phyloP scores from a whole-genome alignment of 53 echinoderm and acorn worm species.

The Pentamera pediparva region DNA sequence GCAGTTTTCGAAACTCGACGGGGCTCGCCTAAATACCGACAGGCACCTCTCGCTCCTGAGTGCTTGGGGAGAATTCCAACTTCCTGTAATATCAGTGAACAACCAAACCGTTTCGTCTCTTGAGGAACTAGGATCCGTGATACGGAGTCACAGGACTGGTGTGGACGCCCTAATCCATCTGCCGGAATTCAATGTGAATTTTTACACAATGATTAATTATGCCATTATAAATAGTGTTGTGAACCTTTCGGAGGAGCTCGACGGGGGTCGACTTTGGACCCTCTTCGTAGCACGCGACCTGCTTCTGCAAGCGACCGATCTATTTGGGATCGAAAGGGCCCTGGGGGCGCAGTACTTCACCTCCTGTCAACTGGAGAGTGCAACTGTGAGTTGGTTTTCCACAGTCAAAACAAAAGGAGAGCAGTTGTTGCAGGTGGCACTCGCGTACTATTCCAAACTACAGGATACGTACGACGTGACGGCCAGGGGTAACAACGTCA shows the following conservation, averaged over 20 bases:
- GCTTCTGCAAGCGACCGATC: slow-evolving; percentile 52
- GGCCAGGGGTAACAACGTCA: not conserved
- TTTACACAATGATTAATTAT: slow-evolving; percentile 50
- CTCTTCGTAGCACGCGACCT: slow-evolving; percentile 49
- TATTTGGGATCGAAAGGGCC: slow-evolving; percentile 62
- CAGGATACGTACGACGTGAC: not conserved
- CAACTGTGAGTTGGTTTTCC: slow-evolving; percentile 39
- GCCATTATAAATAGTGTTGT: slow-evolving; percentile 38
- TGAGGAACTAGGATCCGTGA: not conserved
- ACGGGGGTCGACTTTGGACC: slow-evolving; percentile 46
- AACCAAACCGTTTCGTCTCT: not conserved
- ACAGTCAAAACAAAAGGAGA: slow-evolving; percentile 44
- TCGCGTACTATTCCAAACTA: not conserved
- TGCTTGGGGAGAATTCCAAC: not conserved
- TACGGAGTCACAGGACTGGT: not conserved
- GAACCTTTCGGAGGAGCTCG: slow-evolving; percentile 6
- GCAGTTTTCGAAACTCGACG: not conserved
- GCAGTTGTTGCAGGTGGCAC: slow-evolving; percentile 4
- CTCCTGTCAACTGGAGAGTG: slow-evolving; percentile 36
- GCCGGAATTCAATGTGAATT: slow-evolving; percentile 33
- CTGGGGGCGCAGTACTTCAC: slow-evolving; percentile 64
- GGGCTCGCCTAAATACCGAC: not conserved
- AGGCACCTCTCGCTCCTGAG: not conserved
- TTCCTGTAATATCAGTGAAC: not conserved
- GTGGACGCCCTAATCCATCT: not conserved